Conservation (phyloP, 2,797 vertebrate species). For the Erethizon dorsatum region DNA sequence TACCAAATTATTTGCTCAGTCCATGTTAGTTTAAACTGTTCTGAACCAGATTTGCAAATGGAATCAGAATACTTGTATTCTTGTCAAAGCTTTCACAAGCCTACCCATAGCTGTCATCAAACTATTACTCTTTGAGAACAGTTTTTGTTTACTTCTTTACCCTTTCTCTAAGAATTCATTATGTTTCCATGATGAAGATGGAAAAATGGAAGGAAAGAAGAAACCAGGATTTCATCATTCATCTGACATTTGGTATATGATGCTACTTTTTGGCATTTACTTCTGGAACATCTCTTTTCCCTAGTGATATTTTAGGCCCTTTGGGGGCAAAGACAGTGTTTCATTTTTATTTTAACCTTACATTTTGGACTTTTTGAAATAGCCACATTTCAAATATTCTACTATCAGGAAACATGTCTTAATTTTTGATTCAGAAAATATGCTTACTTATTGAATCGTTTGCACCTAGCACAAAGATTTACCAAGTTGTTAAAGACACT, state of each 20-base stretch:
- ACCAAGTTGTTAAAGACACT: slow-evolving; percentile 19
- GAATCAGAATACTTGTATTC: background rate
- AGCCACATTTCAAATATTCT: slow-evolving; percentile 47
- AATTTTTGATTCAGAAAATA: slow-evolving; percentile 51
- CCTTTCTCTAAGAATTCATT: slow-evolving; percentile 9
- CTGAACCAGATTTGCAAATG: slow-evolving; percentile 18
- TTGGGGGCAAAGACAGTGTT: slow-evolving; percentile 9
- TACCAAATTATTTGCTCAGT: background rate
- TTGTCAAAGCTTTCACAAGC: slow-evolving; percentile 38
- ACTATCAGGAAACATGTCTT: slow-evolving; percentile 51
- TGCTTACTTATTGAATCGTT: background rate
- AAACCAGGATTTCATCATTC: slow-evolving; percentile 3
- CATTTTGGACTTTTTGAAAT: slow-evolving; percentile 56
- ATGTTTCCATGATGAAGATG: background rate
- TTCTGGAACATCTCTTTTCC: slow-evolving; percentile 32
- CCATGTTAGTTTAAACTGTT: slow-evolving; percentile 30
- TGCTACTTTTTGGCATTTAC: slow-evolving; percentile 31
- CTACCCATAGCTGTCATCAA: background rate
- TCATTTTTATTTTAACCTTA: background rate
- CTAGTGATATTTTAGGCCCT: slow-evolving; percentile 40
- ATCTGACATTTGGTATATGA: background rate
- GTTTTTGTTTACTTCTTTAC: slow-evolving; percentile 29
- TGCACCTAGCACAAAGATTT: slow-evolving; percentile 12
- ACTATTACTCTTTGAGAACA: slow-evolving; percentile 1
- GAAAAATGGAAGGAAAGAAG: slow-evolving; percentile 7